A percentile compares a stretch with the other conserved stretches of the same genome.
Conservation (phyloP, 2,113 vertebrate species). For the Marcusenius ussheri region DNA sequence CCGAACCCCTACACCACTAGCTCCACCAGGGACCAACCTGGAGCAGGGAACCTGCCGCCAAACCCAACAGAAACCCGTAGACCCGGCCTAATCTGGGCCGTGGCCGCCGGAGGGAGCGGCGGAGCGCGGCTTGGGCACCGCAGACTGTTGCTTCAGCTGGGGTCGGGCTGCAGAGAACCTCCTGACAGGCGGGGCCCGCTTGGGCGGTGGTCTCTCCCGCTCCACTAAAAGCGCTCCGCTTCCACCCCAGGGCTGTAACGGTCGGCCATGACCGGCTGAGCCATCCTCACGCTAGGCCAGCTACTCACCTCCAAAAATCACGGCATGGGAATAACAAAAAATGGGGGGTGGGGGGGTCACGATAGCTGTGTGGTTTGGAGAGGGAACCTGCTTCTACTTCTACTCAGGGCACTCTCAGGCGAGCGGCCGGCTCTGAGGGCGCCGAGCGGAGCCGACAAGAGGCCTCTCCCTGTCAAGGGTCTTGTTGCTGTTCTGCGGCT, state of each 20-base stretch:
- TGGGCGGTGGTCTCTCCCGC: not conserved
- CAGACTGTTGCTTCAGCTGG: constrained; percentile 15
- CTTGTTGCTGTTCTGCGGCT: not conserved
- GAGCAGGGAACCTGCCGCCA: constrained; percentile 13
- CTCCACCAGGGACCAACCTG: not conserved
- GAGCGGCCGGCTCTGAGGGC: not conserved
- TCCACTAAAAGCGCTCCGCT: not conserved
- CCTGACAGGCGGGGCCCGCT: not conserved
- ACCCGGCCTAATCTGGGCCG: not conserved
- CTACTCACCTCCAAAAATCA: constrained; percentile 18
- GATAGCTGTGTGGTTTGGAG: constrained; percentile 4
- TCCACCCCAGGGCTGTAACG: not conserved
- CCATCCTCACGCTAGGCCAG: not conserved
- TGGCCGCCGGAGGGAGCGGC: not conserved
- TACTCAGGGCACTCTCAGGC: not conserved
- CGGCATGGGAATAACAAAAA: not conserved
- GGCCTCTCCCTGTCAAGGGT: not conserved
- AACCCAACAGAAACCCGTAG: not conserved
- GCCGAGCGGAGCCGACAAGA: not conserved
- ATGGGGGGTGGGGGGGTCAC: not conserved
- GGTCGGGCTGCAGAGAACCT: not conserved
- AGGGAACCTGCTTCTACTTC: not conserved
- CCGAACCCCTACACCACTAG: not conserved
- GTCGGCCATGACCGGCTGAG: not conserved
- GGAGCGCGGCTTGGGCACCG: not conserved